Conservation (phyloP, 2,113 vertebrate species). For the Falco punctatus region DNA sequence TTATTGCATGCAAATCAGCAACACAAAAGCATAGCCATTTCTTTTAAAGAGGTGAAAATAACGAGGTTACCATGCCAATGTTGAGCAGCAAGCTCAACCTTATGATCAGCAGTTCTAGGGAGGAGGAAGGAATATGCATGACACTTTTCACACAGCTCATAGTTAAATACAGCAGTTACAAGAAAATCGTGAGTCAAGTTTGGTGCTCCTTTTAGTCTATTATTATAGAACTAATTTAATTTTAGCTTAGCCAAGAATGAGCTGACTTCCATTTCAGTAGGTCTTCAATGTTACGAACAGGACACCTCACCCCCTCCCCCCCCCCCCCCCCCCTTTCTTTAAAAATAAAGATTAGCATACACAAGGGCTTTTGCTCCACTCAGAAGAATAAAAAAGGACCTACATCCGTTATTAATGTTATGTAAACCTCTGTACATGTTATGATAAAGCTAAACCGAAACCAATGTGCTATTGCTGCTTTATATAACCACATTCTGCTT, state of each 20-base stretch:
- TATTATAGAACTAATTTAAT: not conserved
- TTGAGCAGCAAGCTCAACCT: not conserved
- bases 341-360: not conserved
- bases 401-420: not conserved
- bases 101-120: not conserved
- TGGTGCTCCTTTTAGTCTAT: not conserved
- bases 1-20: not conserved
- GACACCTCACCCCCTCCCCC: not conserved
- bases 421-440: not conserved
- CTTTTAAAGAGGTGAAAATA: not conserved
- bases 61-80: not conserved
- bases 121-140: not conserved
- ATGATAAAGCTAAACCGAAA: not conserved
- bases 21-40: accelerated
- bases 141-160: not conserved
- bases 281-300: not conserved
- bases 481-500: not conserved
- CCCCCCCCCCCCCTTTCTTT: not conserved
- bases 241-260: not conserved
- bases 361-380: not conserved
- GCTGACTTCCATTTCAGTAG: not conserved
- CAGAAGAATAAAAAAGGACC: not conserved
- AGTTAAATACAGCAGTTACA: not conserved
- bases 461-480: not conserved
- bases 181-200: not conserved